Base-by-base conservation (phyloP, 2,888 invertebrate genomes). In the Temnothorax rugatulus region DNA sequence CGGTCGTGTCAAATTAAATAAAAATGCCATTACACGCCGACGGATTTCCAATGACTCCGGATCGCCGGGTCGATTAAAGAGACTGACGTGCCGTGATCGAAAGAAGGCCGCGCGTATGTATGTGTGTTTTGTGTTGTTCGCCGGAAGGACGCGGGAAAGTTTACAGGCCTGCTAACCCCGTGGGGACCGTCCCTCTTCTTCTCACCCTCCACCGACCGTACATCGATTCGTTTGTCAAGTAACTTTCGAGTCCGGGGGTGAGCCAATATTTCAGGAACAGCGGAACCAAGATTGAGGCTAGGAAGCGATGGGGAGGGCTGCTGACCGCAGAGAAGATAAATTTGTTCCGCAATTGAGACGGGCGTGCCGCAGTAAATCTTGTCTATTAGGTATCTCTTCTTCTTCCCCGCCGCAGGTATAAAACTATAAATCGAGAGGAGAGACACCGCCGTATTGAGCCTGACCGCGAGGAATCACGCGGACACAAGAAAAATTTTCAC, bases 291-390 rank as follows among this genome's bases (percentile, higher is more conserved):
- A 94, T 93, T 94, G 94, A 93, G 93, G 94, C 92, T 93, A 91
- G 91, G 91, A 93, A 93, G 92, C 92, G 92, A 92, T 91, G 92
- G 92, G 91, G 90, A 89, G 88, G 91, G 91, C 92, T 91, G 93
- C 93, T 94, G 94, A 94, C 92, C 92, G 90, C 93, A 91, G 91
- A 89, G 90, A 92, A 94, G 94, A 94, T 94, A 94, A 94, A 94
- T 94, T 94, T 93, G 93, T 93, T 93, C 93, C 91, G 93, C 94
- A 93, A 94, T 94, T 94, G 94, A 94, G 93, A 92, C 93, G 91
- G 93, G 93, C 93, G 91, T 92, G 91, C 90, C 87, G 92, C 91
- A 90, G 93, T 93, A 93, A 93, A 93, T 94, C 94, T 93, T 93
- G 90, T 93, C 93, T 92, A 93, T 93, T 93, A 93, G 93, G 89